Evolutionary conservation across 2,888 invertebrate species (phyloP), one percentile per base, ranked within the genome.

Genomic region (Cephonodes hylas): DNA sequence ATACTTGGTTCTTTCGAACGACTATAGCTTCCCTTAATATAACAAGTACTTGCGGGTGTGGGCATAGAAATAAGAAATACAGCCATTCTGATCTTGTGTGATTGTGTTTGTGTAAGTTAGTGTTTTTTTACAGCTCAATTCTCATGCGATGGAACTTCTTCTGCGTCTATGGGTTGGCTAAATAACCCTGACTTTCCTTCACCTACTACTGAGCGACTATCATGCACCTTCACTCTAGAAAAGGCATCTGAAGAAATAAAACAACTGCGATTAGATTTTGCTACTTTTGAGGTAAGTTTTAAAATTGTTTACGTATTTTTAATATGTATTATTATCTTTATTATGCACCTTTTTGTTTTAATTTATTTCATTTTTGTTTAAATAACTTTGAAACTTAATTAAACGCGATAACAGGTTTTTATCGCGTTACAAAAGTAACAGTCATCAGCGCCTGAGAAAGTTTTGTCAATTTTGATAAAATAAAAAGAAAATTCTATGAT

Each of bases 161-260:
- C 88, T 23, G 93, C 94, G 63, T 93, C 94, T 68, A 91, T 94
- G 62, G 95, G 94, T 1, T 96, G 96, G 86, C 96, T 97, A 74
- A 95, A 95, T 60, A 96, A 95, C 77, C 95, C 95, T 1, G 94
- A 93, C 57, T 96, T 94, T 74, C 96, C 96, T 0, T 87, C 93
- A 22, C 92, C 94, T 1, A 93, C 89, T 53, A 83, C 86, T 3
- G 93, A 94, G 59, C 92, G 93, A 63, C 80, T 95, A 44, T 93
- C 95, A 0, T 97, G 97, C 77, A 91, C 93, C 6, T 86, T 96
- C 58, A 93, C 93, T 42, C 84, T 97, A 5, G 91, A 94, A 66
- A 95, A 95, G 83, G 75, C 93, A n/a, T 92, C 93, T 20, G 83
- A 89, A 2, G 93, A 94, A 64, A 90, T 96, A 15, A 93, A 93